Conservation (phyloP, 2,797 vertebrate genomes). For the Phyllotis vaccarum region DNA sequence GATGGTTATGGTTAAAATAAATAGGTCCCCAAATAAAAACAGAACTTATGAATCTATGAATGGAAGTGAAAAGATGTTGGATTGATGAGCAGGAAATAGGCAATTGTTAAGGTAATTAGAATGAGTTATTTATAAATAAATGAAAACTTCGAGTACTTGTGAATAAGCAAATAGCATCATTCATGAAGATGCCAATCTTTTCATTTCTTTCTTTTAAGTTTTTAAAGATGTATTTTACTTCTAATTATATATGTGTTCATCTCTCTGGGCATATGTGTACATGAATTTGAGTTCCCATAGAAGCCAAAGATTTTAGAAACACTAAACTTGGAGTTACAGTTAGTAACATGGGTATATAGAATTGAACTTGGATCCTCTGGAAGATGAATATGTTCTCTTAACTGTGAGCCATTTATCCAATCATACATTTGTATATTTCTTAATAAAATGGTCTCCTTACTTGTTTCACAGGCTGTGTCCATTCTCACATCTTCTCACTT, state of each 20-base stretch:
- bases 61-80: neutral
- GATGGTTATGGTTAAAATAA: neutral
- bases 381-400: neutral
- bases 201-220: neutral
- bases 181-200: neutral
- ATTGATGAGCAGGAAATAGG: neutral
- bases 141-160: constrained; percentile 30
- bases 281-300: neutral
- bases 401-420: neutral
- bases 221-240: neutral
- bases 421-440: neutral
- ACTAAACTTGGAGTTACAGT: too few relatives aligned
- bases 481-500: constrained; percentile 10
- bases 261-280: too few relatives aligned
- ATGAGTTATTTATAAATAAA: neutral
- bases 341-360: neutral
- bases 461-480: constrained; percentile 18
- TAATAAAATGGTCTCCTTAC: constrained; percentile 32
- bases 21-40: neutral
- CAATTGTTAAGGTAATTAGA: neutral
- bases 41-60: neutral
- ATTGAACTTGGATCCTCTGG: neutral
- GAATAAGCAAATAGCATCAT: neutral
- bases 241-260: neutral
- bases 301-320: neutral